Percentiles rank a stretch among this genome's conserved stretches.
Conservation (phyloP, 2,113 vertebrate species). For the Athene noctua region DNA sequence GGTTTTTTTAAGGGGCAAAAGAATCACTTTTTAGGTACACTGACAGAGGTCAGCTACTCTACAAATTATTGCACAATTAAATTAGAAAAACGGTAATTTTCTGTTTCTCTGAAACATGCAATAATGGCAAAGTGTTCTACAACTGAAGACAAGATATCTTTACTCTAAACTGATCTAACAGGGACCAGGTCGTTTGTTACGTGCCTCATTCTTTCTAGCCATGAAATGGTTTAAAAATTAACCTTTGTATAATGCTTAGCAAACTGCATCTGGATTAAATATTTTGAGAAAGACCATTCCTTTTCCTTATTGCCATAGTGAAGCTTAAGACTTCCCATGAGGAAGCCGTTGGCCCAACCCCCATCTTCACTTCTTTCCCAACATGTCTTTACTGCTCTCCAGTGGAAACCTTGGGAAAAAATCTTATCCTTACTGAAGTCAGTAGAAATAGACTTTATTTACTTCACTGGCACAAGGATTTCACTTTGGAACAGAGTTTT, state of each 20-base stretch:
- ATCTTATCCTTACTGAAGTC: neutral
- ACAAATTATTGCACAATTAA: neutral
- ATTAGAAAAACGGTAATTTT: neutral
- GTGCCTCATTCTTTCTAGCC: neutral
- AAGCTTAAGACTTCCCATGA: slow-evolving; percentile 14
- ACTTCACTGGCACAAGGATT: neutral
- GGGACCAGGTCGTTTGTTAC: neutral
- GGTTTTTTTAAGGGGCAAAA: neutral
- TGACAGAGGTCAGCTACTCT: neutral
- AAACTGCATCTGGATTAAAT: slow-evolving; percentile 36
- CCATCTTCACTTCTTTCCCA: slow-evolving; percentile 15
- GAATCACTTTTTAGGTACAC: neutral
- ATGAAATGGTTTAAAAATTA: slow-evolving; percentile 19
- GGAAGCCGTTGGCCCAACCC: slow-evolving; percentile 41
- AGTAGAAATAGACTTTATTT: neutral
- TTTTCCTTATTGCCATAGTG: neutral
- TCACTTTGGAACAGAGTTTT: neutral
- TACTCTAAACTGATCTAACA: neutral
- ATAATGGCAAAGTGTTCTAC: neutral
- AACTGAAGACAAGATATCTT: neutral
- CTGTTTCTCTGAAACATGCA: neutral
- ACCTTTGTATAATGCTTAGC: neutral
- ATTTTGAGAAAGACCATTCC: slow-evolving; percentile 23
- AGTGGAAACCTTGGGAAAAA: slow-evolving; percentile 60
- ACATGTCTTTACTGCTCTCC: slow-evolving; percentile 61